These are phyloP conservation scores for Choristoneura fumiferana DNA, from an alignment of 1,140 invertebrate species.

Conservation along the genomic window DNA sequence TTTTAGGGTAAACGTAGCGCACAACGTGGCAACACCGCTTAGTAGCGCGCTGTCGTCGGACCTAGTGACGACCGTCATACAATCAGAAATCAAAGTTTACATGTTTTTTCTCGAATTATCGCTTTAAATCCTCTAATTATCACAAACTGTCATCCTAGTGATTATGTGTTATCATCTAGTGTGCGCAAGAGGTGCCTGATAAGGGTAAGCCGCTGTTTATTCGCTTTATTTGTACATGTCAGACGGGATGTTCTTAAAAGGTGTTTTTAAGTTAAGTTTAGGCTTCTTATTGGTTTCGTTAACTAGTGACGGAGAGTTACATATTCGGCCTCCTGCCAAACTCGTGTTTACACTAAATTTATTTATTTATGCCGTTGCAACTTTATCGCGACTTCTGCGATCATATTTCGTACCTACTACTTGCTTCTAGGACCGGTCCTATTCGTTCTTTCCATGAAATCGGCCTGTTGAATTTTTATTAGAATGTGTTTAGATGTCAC, in stretches of 20 bases:
- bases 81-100: slow-evolving; percentile 61
- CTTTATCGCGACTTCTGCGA: not conserved
- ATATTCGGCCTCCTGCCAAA: not conserved
- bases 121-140: slow-evolving; percentile 44
- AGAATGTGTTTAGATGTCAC: slow-evolving; percentile 19
- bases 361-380: slow-evolving; percentile 15
- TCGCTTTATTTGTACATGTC: slow-evolving; percentile 39
- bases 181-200: slow-evolving; percentile 57
- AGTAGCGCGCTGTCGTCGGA: slow-evolving; percentile 60
- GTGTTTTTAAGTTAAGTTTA: slow-evolving; percentile 42
- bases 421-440: slow-evolving; percentile 2
- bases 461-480: slow-evolving; percentile 24
- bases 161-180: slow-evolving; percentile 70
- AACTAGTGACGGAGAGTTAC: not conserved
- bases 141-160: slow-evolving; percentile 54
- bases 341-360: slow-evolving; percentile 1
- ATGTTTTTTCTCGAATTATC: slow-evolving; percentile 61
- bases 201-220: slow-evolving; percentile 59
- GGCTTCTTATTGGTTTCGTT: slow-evolving; percentile 31
- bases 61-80: slow-evolving; percentile 44
- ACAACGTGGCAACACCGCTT: slow-evolving; percentile 50
- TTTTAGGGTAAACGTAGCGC: not conserved
- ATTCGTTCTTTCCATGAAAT: slow-evolving; percentile 17
- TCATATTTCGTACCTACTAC: slow-evolving; percentile 14
- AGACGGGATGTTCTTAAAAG: slow-evolving; percentile 40